Percentiles rank a stretch among this genome's conserved stretches.
Conservation (phyloP, 1,140 invertebrate species). For the Drosophila lacteicornis region DNA sequence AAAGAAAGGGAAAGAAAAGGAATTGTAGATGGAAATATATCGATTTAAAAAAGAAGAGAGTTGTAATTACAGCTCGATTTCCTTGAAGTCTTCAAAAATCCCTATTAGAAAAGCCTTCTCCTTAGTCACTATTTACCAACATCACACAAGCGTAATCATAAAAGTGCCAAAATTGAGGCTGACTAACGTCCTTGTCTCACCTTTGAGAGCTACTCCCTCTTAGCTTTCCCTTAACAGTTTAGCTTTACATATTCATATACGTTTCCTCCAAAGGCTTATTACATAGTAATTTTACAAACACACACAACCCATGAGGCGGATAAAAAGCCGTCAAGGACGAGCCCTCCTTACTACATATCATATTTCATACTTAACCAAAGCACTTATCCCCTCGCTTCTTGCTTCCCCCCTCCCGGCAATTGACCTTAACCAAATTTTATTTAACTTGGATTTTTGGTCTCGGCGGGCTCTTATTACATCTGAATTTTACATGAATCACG, state of each 20-base stretch:
- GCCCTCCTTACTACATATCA: slow-evolving; percentile 16
- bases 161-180: background rate
- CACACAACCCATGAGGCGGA: background rate
- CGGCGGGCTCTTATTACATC: slow-evolving; percentile 24
- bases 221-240: slow-evolving; percentile 7
- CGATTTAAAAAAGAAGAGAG: background rate
- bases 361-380: slow-evolving; percentile 36
- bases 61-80: background rate
- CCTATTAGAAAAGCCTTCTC: background rate
- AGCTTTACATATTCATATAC: slow-evolving; percentile 29
- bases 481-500: slow-evolving; percentile 34
- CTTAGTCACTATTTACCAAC: background rate
- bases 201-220: background rate
- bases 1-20: background rate
- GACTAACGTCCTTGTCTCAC: slow-evolving; percentile 6
- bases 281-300: slow-evolving; percentile 21
- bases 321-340: background rate
- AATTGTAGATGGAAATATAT: background rate
- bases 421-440: slow-evolving; percentile 38
- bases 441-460: slow-evolving; percentile 14
- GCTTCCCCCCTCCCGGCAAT: background rate
- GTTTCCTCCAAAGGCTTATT: slow-evolving; percentile 41
- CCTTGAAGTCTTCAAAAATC: no score
- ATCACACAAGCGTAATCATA: background rate
- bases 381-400: slow-evolving; percentile 4